phyloP scores from a whole-genome alignment of 2,797 vertebrate species.

The Chiropotes sagulatus region DNA sequence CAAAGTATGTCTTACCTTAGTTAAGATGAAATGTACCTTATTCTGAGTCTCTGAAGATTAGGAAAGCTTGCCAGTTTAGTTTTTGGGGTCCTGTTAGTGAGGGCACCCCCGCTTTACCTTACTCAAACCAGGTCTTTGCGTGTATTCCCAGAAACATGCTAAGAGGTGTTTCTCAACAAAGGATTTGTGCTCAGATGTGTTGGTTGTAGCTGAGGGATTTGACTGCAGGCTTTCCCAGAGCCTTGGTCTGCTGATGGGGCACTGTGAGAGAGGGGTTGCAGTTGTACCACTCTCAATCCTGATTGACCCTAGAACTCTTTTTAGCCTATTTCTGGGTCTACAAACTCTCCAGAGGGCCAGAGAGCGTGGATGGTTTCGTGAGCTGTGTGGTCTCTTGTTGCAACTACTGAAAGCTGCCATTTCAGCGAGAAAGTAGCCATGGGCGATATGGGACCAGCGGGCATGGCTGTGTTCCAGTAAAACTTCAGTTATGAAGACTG shows the following conservation, averaged over 20 bases:
- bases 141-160: background rate
- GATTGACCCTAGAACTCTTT: background rate
- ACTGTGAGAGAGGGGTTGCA: background rate
- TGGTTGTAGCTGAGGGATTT: background rate
- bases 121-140: background rate
- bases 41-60: background rate
- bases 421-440: background rate
- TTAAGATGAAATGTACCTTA: slow-evolving; percentile 37
- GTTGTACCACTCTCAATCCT: background rate
- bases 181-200: background rate
- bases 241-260: background rate
- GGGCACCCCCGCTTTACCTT: background rate
- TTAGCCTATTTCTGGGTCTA: background rate
- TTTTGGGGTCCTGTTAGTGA: background rate
- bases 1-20: background rate
- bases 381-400: background rate
- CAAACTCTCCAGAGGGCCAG: background rate
- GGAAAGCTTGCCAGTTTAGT: background rate
- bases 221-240: background rate
- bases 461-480: background rate
- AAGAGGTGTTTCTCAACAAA: background rate
- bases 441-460: background rate
- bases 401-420: background rate
- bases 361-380: background rate
- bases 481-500: background rate